phyloP scores from a whole-genome alignment of 2,113 vertebrate genomes.

The Tetrax tetrax region DNA sequence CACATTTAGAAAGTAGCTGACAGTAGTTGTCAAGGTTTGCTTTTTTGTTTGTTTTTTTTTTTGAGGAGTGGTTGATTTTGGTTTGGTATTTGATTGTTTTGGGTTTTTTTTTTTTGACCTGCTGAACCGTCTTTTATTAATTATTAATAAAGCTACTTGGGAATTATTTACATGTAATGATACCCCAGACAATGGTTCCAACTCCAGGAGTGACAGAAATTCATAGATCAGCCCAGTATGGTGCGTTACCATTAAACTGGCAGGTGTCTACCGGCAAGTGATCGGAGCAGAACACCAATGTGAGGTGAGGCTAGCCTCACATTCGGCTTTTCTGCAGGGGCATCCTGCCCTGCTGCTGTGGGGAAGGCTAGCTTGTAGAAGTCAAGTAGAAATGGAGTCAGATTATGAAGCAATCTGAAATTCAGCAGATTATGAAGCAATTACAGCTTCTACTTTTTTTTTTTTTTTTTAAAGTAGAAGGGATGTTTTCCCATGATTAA shows the following conservation, averaged over 20 bases:
- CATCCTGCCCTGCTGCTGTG: not conserved
- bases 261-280: not conserved
- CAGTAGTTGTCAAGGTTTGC: not conserved
- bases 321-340: not conserved
- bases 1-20: not conserved
- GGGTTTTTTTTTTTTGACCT: not conserved
- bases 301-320: not conserved
- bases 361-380: not conserved
- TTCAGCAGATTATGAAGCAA: not conserved
- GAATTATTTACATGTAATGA: not conserved
- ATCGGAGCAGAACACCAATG: fast-evolving
- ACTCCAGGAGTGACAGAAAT: not conserved
- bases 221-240: not conserved
- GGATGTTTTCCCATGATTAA: not conserved
- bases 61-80: not conserved
- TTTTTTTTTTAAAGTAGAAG: not conserved
- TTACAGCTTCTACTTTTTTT: not conserved
- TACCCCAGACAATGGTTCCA: not conserved
- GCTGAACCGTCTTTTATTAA: not conserved
- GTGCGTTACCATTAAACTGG: not conserved
- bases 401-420: not conserved
- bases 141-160: not conserved
- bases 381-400: not conserved
- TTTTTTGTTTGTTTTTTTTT: not conserved
- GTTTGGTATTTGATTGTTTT: not conserved